phyloP scores from a whole-genome alignment of 2,113 vertebrate species.

The Hydrolagus affinis region DNA sequence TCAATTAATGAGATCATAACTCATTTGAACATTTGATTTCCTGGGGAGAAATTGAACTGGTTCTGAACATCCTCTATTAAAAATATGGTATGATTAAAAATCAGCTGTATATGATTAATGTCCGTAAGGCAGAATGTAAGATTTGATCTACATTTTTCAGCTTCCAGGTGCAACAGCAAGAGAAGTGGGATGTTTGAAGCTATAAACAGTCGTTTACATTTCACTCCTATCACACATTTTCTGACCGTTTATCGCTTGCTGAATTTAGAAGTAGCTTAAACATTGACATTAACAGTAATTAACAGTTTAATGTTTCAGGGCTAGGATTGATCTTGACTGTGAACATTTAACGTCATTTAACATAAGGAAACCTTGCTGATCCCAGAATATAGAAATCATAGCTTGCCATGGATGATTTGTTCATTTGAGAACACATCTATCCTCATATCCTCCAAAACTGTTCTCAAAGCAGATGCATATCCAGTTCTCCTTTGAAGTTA shows the following conservation, averaged over 20 bases:
- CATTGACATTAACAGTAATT: background rate
- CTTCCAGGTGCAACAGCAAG: background rate
- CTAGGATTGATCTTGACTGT: too few relatives aligned
- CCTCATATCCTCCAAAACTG: too few relatives aligned
- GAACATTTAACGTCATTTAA: too few relatives aligned
- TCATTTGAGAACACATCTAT: background rate
- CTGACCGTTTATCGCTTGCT: background rate
- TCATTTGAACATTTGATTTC: conserved; percentile 16
- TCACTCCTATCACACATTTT: background rate
- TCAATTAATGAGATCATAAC: background rate
- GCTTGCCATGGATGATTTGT: too few relatives aligned
- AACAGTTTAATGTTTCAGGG: too few relatives aligned
- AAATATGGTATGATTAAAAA: background rate
- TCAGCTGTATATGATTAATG: background rate
- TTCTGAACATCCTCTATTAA: background rate
- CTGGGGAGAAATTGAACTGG: conserved; percentile 2
- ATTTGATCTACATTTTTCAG: background rate
- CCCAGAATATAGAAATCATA: too few relatives aligned
- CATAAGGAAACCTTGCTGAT: too few relatives aligned
- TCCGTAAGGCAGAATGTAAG: background rate
- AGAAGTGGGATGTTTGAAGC: background rate
- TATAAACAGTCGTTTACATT: background rate
- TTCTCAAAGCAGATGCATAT: too few relatives aligned
- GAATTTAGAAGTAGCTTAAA: background rate
- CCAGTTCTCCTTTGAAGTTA: too few relatives aligned